Base-by-base conservation (phyloP, 2,113 vertebrate genomes). In the Sylvilagus bachmani region DNA sequence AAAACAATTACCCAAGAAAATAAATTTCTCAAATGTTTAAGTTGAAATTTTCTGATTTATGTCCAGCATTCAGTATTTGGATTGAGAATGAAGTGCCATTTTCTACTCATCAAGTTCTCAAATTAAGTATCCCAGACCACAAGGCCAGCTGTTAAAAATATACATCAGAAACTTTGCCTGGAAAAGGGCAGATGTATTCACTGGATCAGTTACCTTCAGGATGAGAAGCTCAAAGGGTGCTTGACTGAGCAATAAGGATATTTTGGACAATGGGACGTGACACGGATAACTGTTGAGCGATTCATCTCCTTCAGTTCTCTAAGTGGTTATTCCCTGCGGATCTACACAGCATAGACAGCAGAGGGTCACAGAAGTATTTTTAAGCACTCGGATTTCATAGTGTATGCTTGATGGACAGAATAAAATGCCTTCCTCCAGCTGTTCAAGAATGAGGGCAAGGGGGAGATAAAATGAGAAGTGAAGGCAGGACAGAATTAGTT, bases 301-400 rank as follows among this genome's bases (percentile, higher is more conserved):
- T 98, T 98, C 95, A 95, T 95, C 93, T 96, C 75, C 86, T 89
- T 91, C 21, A 4, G 22, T 29, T 91, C 96, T 81, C 38, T 90
- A 79, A 81, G 73, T 86, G 70, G 92, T 97, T 97, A 91, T 93
- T 98, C 97, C 85, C 97, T 89, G 16, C 58, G 58, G 94, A 95
- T 97, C 55, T 49, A 9, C 89, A 97, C 71, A 98, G 84, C 77
- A 29, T 96, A 97, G 97, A 98, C 25, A 91, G 92, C 96, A 88
- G 1, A 10, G 95, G 97, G 97, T 97, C 88, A 33, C 6, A 95
- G 90, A 96, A 97, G 98, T 98, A 98, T 98, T 98, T 96, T 98
- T 93, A 95, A 98, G 98, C 96, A 95, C 97, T 98, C 81, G 79
- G 87, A 88, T 78, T 84, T 96, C n/a, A 16, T 97, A 97, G 91